These are phyloP conservation scores for Tychaedon coryphoeus DNA, from an alignment of 2,113 vertebrate genomes.

Conservation along the genomic window DNA sequence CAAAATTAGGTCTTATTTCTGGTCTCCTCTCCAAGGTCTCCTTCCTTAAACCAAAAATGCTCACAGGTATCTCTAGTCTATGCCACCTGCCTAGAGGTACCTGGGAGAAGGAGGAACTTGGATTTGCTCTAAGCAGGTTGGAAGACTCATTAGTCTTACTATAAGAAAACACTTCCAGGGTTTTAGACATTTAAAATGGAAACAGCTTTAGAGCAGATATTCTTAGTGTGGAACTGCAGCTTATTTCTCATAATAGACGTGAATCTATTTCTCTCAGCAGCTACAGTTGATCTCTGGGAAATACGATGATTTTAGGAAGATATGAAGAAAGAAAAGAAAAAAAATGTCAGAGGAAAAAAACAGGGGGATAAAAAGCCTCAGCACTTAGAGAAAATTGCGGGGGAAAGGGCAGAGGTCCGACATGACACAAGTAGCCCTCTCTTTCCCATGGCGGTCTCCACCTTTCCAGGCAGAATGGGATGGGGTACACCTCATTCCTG, in stretches of 20 bases:
- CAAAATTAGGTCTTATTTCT: background rate
- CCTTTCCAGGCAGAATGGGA: slow-evolving; percentile 48
- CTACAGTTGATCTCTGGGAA: background rate
- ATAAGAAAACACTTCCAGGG: background rate
- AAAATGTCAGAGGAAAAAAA: background rate
- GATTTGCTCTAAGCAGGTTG: background rate
- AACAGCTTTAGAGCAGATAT: background rate
- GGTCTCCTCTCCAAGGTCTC: background rate
- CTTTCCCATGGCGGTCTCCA: background rate
- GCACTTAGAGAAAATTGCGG: accelerated
- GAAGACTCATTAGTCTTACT: background rate
- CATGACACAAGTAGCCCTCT: background rate
- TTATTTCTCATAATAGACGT: background rate
- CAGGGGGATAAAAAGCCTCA: accelerated
- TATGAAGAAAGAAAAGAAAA: background rate
- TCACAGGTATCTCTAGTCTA: background rate
- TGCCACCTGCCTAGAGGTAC: background rate
- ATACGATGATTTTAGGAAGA: background rate
- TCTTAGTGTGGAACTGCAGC: background rate
- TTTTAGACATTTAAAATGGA: background rate
- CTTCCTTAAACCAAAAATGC: background rate
- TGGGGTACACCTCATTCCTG: slow-evolving; percentile 37
- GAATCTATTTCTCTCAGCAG: background rate
- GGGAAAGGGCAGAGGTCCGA: background rate
- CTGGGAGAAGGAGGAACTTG: background rate